phyloP scores from a whole-genome alignment of 2,888 invertebrate genomes.

The Habroteleia sp. region DNA sequence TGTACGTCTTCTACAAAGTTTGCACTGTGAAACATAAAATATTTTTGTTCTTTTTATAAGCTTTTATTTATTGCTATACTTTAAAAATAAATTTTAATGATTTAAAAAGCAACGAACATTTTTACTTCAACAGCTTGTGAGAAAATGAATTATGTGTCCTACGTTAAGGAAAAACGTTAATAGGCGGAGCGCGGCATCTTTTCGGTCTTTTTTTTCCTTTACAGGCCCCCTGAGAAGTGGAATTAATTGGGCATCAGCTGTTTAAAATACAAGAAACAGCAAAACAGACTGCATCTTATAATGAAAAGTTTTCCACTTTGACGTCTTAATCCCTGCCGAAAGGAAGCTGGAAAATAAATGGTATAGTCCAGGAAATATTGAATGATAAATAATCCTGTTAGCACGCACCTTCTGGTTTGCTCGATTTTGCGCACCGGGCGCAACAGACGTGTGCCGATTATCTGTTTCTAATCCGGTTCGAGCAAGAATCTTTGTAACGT shows the following conservation, averaged over 20 bases:
- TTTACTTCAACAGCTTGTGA: conserved; percentile 52
- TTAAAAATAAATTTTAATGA: conserved; percentile 1
- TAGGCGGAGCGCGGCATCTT: conserved; percentile 52
- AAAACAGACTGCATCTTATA: conserved; percentile 36
- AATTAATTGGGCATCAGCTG: conserved; percentile 59
- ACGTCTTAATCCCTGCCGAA: conserved; percentile 46
- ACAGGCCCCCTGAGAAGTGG: conserved; percentile 42
- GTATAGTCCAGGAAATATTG: conserved; percentile 19
- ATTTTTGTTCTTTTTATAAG: no score
- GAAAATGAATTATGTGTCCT: conserved; percentile 52
- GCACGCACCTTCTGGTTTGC: conserved; percentile 37
- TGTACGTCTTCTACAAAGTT: no score
- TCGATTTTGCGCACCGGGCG: conserved; percentile 35
- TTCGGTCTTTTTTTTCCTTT: conserved; percentile 29
- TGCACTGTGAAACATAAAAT: no score
- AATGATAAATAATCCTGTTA: conserved; percentile 50
- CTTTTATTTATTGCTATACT: no score
- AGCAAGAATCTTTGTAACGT: conserved; percentile 23
- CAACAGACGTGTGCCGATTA: conserved; percentile 44
- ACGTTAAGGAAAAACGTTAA: conserved; percentile 26
- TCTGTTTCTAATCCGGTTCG: conserved; percentile 25
- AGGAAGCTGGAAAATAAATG: conserved; percentile 31
- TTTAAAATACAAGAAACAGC: conserved; percentile 40
- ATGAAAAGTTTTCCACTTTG: conserved; percentile 47
- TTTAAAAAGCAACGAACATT: conserved; percentile 28